Percentiles rank a stretch among this genome's conserved stretches.
phyloP scores from a whole-genome alignment of 2,888 invertebrate genomes.

The Ypsolopha scabrella region DNA sequence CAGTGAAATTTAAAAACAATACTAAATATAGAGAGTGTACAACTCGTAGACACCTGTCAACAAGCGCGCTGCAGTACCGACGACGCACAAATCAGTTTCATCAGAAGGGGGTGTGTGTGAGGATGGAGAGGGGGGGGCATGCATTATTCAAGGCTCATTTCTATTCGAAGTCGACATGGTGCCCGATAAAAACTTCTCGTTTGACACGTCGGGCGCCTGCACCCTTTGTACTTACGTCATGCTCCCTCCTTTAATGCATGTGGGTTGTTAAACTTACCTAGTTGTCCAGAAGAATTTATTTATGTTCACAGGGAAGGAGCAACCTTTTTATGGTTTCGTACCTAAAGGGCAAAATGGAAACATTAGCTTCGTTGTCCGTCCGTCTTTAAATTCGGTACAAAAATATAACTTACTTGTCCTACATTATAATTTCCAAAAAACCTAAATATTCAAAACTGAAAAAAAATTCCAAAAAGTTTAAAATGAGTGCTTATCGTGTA shows the following conservation, averaged over 20 bases:
- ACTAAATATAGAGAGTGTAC: no score
- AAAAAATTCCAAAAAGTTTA: no score
- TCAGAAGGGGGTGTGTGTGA: conserved; percentile 20
- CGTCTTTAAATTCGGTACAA: no score
- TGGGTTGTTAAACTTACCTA: neutral
- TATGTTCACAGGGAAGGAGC: neutral
- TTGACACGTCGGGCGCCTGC: conserved; percentile 65
- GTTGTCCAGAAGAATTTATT: neutral
- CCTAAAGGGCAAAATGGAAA: no score
- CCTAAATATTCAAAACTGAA: no score
- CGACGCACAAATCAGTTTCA: conserved; percentile 47
- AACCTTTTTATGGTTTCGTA: no score
- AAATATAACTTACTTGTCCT: no score
- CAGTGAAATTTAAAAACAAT: no score
- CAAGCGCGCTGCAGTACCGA: conserved; percentile 13
- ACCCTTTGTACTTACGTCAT: conserved; percentile 64
- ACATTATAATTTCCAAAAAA: no score
- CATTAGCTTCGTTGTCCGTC: no score
- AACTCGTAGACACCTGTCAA: conserved; percentile 5
- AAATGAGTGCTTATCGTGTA: no score
- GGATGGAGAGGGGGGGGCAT: conserved; percentile 39
- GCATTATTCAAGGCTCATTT: conserved; percentile 66
- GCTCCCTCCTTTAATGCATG: conserved; percentile 12
- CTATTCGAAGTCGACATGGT: conserved; percentile 64
- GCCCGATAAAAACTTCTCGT: conserved; percentile 67